Evolutionary conservation across 2,113 vertebrate species (phyloP), one percentile per base, ranked within the genome.

Genomic region (Saccopteryx bilineata): DNA sequence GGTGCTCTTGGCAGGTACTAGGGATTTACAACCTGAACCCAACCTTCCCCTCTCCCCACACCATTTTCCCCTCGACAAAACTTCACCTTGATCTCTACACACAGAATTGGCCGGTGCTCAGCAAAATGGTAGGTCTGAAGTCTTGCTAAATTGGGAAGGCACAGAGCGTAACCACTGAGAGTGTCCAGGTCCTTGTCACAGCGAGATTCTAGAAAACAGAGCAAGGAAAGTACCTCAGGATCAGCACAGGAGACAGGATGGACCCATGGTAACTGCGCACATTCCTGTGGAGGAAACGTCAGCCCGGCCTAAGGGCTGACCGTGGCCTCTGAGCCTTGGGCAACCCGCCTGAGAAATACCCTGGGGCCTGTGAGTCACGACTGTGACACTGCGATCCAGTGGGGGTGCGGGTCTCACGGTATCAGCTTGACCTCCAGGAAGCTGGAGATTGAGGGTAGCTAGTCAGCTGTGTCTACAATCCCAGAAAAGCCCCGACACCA

Each of bases 161-260:
- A 99, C 98, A 99, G 98, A 1, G 99, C 99, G 4, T 99, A 99
- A 66, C 99, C 99, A 46, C 99, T 99, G 72, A 99, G 99, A 18
- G 99, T 99, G 97, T 99, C 99, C 99, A 99, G 99, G 91, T 99
- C 99, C 97, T 99, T 99, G 89, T 99, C 99, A 97, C 99, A 99
- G 94, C 99, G 99, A 97, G 99, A 99, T 65, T 99, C 99, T 99
- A 97, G 24, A 96, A 90, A 52, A 95, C 54, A 86, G 5, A 56
- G 60, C 39, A 69, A 66, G n/a, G 19, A 48, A 39, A 61, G 86
- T 18, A n/a, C 18, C 24, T 28, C 24, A 95, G 63, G 11, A 12
- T 85, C 68, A 92, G 54, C 14, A 9, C 31, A 28, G 21, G 8
- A n/a, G 39, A 65, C 0, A 15, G 58, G 56, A 33, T 9, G 28